Evolutionary conservation across 2,888 invertebrate genomes (phyloP).

Genomic region (Hypsopygia costalis): DNA sequence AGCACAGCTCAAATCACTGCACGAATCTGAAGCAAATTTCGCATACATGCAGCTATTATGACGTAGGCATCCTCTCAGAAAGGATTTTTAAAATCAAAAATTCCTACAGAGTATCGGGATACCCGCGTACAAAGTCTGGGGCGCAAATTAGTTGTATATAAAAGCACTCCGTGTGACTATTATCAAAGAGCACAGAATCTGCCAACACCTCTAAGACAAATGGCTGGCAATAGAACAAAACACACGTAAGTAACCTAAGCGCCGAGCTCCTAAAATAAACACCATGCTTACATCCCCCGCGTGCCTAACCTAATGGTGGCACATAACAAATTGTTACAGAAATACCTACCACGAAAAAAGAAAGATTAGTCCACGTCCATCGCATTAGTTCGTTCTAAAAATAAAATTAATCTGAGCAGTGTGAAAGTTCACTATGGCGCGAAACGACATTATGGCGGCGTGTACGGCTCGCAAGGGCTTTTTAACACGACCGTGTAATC

Average conservation of each 20-base stretch:
- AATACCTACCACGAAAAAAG: conserved; percentile 63
- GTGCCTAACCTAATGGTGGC: conserved; percentile 58
- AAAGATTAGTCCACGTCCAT: conserved; percentile 55
- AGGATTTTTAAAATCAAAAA: too few species aligned
- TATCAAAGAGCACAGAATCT: background rate
- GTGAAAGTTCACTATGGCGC: conserved; percentile 70
- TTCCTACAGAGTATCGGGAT: too few species aligned
- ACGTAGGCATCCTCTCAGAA: too few species aligned
- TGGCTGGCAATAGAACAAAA: conserved; percentile 4
- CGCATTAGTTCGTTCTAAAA: conserved; percentile 60
- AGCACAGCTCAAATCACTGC: too few species aligned
- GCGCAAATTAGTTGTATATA: too few species aligned
- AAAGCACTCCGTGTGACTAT: background rate
- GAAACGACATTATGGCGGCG: conserved; percentile 34
- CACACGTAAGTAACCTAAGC: conserved; percentile 7
- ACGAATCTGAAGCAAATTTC: too few species aligned
- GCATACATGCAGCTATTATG: too few species aligned
- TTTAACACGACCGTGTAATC: conserved; percentile 53
- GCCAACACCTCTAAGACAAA: background rate
- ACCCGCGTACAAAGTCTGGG: too few species aligned
- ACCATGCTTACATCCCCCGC: conserved; percentile 40
- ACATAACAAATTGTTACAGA: conserved; percentile 63
- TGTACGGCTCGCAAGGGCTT: conserved; percentile 20
- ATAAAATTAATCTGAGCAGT: conserved; percentile 69
- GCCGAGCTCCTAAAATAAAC: conserved; percentile 35